Base-by-base conservation (phyloP, 2,888 invertebrate genomes). In the Luperina nickerlii region DNA sequence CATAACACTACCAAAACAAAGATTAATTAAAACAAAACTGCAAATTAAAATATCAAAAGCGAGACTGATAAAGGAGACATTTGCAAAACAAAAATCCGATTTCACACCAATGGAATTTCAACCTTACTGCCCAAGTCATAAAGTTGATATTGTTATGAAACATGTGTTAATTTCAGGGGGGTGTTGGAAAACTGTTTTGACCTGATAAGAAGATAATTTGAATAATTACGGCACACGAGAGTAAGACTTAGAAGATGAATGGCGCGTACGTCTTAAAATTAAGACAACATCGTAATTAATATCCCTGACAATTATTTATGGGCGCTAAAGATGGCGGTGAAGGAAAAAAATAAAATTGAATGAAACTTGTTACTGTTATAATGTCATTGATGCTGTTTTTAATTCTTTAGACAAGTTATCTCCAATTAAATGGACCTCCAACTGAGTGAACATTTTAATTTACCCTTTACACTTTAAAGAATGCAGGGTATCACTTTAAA, bases 171-270 rank as follows among this genome's bases (percentile, higher is more conserved):
- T 82, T 84, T 80, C 75, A 76, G 85, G 91, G 90, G 93, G 94
- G 90, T 89, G 92, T 90, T 88, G 90, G 94, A 94, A 95, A 95
- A 96, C 96, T 96, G 96, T 91, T 92, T 83, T 92, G 89, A 92
- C 87, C 93, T 92, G 96, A 96, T 96, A 96, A 96, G 95, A 88
- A 91, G 85, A 89, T 91, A 93, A 96, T 96, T 96, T 96, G 96
- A 96, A 96, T 96, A 96, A 96, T 96, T 96, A 95, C 93, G 84
- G 88, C 91, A 91, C 90, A 92, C 92, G 90, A 91, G 86, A 89
- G 89, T 92, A 93, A 94, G 93, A 92, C 93, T 94, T 90, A 80
- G 91, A 95, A 95, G 95, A 96, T 95, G 95, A 96, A 96, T 96
- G 90, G 90, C 88, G 83, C 90, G 90, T 90, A 88, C 87, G 88